phyloP scores from a whole-genome alignment of 1,140 invertebrate genomes.

The Listronotus bonariensis region DNA sequence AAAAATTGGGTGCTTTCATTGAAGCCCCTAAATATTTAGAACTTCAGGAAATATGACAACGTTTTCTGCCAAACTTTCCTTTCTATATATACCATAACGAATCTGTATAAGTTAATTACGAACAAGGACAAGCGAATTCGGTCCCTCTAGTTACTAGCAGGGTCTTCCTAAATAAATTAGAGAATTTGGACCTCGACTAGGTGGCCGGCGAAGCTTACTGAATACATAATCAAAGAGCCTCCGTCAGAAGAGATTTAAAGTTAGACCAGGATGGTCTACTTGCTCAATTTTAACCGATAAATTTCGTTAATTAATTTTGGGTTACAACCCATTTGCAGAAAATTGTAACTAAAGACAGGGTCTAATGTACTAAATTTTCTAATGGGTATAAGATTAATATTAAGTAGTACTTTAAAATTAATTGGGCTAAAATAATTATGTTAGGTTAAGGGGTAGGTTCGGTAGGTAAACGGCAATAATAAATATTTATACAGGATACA shows the following conservation, averaged over 20 bases:
- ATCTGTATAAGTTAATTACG: constrained; percentile 23
- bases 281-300: constrained; percentile 23
- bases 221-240: constrained; percentile 31
- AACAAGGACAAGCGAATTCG: not conserved
- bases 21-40: too few relatives aligned
- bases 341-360: constrained; percentile 2
- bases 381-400: too few relatives aligned
- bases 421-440: too few relatives aligned
- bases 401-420: too few relatives aligned
- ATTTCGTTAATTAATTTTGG: constrained; percentile 29
- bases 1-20: too few relatives aligned
- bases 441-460: too few relatives aligned
- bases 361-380: constrained; percentile 9
- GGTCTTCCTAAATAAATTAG: constrained; percentile 24
- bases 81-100: not conserved
- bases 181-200: constrained; percentile 13
- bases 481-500: too few relatives aligned
- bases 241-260: constrained; percentile 24
- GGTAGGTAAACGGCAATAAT: too few relatives aligned
- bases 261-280: constrained; percentile 1
- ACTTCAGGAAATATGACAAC: too few relatives aligned
- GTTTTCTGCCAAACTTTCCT: too few relatives aligned
- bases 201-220: constrained; percentile 7
- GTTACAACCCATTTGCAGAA: constrained; percentile 11
- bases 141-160: constrained; percentile 15